Base-by-base conservation (phyloP, 2,888 invertebrate genomes). In the Gnatocerus cornutus region DNA sequence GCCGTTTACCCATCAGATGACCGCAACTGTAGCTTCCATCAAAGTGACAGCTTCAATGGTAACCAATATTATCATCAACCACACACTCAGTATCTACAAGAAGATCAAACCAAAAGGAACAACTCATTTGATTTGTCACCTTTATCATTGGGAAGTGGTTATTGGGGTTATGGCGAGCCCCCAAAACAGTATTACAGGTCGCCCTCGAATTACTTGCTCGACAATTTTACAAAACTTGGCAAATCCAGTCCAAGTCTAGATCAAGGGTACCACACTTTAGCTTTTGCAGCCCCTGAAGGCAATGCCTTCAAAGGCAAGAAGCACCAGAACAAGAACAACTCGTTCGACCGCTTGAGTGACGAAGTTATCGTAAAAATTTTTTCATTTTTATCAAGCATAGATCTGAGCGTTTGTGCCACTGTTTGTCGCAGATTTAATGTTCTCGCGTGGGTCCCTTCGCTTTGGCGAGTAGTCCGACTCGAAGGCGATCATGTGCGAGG, bases 211-310 rank as follows among this genome's bases (percentile, higher is more conserved):
- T 84, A 83, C 74, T 74, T 85, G 50, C 77, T 84, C 43, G 85
- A 86, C 72, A 85, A 83, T 75, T 85, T 85, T 73, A 78, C 81
- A 14, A 84, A 84, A 74, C 76, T 85, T 66, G 86, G 86, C 10
- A 86, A 89, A 74, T 87, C 88, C 72, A 90, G 90, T 79, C 91
- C 93, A 43, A 92, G 90, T 79, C 86, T 93, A 41, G 94, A 94
- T 84, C 93, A 94, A 83, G 94, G 94, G 0, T 94, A 94, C 85
- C 93, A 93, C 77, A 94, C 94, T 5, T 85, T 94, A 66, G 91
- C 92, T 0, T 88, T 89, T 13, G 88, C 89, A 46, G 88, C 88
- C 76, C 87, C 88, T 21, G 84, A 85, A 55, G 83, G 81, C 13
- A 81, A 81, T 65, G 73, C 81, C 7, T 82, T 79, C 72, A 82